Conservation (phyloP, 2,113 vertebrate genomes). For the Notothenia rossii region DNA sequence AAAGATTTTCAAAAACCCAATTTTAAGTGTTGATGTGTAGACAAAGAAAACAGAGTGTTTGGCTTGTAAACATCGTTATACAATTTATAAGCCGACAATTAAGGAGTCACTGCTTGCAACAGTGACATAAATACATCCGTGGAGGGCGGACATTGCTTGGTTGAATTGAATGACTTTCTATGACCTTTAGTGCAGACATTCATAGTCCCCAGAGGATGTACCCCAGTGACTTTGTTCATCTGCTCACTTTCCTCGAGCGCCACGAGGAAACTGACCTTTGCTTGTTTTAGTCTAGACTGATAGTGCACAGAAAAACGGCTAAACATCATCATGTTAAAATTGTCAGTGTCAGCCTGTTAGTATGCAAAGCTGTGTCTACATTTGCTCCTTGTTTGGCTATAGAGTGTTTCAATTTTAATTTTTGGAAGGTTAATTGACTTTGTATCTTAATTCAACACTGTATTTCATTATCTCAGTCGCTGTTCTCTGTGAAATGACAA, state of each 20-base stretch:
- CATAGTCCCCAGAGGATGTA: background rate
- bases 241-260: background rate
- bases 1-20: too few relatives aligned
- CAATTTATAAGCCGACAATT: too few relatives aligned
- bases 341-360: background rate
- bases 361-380: background rate
- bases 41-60: too few relatives aligned
- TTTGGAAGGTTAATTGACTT: background rate
- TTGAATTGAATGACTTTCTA: background rate
- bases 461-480: background rate
- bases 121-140: too few relatives aligned
- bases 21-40: too few relatives aligned
- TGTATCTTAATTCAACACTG: background rate
- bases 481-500: background rate
- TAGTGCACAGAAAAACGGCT: background rate
- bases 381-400: background rate
- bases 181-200: background rate
- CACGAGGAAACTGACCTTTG: background rate
- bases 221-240: too few relatives aligned
- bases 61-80: too few relatives aligned
- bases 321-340: background rate
- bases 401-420: background rate
- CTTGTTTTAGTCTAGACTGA: background rate
- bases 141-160: too few relatives aligned
- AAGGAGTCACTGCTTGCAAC: too few relatives aligned